Evolutionary conservation across 37 sponge, comb jelly and placozoan genomes (phyloP).

Genomic region (Eunapius fragilis): DNA sequence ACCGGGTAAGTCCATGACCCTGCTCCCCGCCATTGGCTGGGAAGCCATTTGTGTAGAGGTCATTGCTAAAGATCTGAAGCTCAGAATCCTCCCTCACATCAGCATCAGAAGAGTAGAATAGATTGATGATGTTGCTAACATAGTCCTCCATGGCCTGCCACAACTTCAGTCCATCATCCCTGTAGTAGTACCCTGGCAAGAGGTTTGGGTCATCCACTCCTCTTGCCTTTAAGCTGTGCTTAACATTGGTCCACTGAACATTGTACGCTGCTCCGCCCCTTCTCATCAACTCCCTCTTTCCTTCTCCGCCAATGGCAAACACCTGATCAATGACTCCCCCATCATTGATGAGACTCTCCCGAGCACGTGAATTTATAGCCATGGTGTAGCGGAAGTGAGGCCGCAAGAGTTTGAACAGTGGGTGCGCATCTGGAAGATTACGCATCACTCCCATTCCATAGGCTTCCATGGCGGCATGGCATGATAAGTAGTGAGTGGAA

Average conservation of each 20-base stretch:
- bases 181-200: constrained; percentile 78
- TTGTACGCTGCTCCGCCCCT: constrained; percentile 20
- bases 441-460: constrained; percentile 61
- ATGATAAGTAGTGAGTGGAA: constrained; percentile 61
- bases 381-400: constrained; percentile 71
- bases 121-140: constrained; percentile 30
- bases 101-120: constrained; percentile 52
- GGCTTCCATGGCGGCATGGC: constrained; percentile 73
- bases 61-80: constrained; percentile 40
- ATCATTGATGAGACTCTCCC: constrained; percentile 31
- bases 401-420: constrained; percentile 62
- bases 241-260: constrained; percentile 27
- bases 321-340: constrained; percentile 52
- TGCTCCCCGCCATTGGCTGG: constrained; percentile 18
- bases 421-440: constrained; percentile 70
- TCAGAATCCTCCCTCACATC: constrained; percentile 53
- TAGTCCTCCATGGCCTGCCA: constrained; percentile 64
- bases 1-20: constrained; percentile 45
- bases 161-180: constrained; percentile 71
- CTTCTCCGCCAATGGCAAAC: constrained; percentile 62
- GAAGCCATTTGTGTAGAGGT: constrained; percentile 40
- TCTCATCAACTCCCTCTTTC: constrained; percentile 1
- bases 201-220: constrained; percentile 54
- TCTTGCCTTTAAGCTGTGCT: constrained; percentile 33
- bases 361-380: constrained; percentile 61